Percentiles rank a stretch among this genome's conserved stretches.
phyloP scores from a whole-genome alignment of 2,888 invertebrate genomes.

The Cephus pulcher region DNA sequence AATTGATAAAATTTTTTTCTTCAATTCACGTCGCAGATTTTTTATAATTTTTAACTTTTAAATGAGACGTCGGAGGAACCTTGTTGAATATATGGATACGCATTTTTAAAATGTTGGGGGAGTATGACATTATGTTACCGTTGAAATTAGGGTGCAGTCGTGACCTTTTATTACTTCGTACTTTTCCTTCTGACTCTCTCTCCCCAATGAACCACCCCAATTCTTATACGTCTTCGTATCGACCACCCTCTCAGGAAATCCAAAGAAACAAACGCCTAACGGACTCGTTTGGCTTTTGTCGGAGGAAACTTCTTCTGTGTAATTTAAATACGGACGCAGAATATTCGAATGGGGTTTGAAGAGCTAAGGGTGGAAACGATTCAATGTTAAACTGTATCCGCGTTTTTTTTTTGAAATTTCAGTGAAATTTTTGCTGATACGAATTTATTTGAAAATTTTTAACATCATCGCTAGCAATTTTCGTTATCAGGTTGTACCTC shows the following conservation, averaged over 20 bases:
- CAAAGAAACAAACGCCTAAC: background rate
- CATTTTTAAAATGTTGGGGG: background rate
- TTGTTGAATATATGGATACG: background rate
- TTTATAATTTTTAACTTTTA: background rate
- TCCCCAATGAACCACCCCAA: background rate
- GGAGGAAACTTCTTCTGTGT: background rate
- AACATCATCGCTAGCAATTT: too few species aligned
- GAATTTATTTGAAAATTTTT: too few species aligned
- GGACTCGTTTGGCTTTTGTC: background rate
- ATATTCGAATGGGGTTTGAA: background rate
- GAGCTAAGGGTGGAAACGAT: background rate
- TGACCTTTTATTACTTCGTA: background rate
- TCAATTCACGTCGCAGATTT: constrained; percentile 9
- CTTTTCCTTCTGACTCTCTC: background rate
- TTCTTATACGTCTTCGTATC: background rate
- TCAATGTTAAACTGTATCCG: background rate
- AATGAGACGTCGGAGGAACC: background rate
- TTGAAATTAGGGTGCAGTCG: background rate
- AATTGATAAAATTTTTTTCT: background rate
- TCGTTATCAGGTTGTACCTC: background rate
- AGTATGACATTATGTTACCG: background rate
- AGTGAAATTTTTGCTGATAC: too few species aligned
- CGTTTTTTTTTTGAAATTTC: too few species aligned
- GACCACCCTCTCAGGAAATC: background rate
- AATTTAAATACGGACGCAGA: background rate